Percentiles rank a stretch among this genome's conserved stretches.
Conservation (phyloP, 2,113 vertebrate species). For the Ondatra zibethicus region DNA sequence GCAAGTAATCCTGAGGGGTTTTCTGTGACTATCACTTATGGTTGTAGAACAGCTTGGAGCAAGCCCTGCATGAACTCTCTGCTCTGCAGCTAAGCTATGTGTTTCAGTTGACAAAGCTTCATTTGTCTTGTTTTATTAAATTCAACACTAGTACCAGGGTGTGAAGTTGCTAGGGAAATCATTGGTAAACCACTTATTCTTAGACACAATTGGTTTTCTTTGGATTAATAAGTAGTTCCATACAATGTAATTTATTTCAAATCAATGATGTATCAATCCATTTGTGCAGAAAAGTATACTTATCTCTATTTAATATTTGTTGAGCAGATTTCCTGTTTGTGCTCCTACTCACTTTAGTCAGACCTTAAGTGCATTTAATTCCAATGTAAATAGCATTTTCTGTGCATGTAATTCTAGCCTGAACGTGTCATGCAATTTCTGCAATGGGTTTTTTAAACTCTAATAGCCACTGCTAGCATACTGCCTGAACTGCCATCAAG, state of each 20-base stretch:
- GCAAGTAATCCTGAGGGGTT: neutral
- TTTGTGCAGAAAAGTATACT: constrained; percentile 53
- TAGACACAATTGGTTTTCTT: constrained; percentile 44
- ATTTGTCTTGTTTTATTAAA: constrained; percentile 59
- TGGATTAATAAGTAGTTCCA: constrained; percentile 56
- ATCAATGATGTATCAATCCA: constrained; percentile 70
- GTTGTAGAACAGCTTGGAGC: neutral
- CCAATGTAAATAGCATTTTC: constrained; percentile 42
- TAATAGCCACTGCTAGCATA: neutral
- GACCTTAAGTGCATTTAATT: constrained; percentile 64
- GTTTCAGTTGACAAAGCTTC: constrained; percentile 20
- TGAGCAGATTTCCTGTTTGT: constrained; percentile 28
- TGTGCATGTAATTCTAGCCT: neutral
- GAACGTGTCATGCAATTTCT: neutral
- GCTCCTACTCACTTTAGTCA: neutral
- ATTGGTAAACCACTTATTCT: constrained; percentile 48
- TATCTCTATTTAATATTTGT: constrained; percentile 66
- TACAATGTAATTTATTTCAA: constrained; percentile 69
- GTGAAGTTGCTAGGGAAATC: constrained; percentile 68
- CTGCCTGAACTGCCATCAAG: neutral
- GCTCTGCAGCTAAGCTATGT: constrained; percentile 3
- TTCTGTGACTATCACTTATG: neutral
- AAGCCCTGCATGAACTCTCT: neutral
- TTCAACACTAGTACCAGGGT: constrained; percentile 18
- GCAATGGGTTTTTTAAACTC: constrained; percentile 8